phyloP scores from a whole-genome alignment of 1,140 invertebrate species.

The Sycophila sp. region DNA sequence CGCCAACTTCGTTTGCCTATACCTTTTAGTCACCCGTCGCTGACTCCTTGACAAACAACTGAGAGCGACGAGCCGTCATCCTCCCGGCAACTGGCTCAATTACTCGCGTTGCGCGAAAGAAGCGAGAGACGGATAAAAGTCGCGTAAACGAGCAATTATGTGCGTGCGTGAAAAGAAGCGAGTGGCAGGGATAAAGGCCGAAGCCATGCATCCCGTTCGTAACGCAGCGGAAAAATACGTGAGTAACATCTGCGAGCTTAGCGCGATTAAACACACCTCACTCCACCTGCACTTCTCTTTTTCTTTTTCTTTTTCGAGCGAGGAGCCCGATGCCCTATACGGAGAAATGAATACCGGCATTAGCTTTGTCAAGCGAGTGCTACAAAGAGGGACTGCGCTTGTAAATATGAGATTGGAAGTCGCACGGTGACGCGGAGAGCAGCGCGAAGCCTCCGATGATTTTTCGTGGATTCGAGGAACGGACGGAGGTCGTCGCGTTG shows the following conservation, averaged over 20 bases:
- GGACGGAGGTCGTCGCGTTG: too few species aligned
- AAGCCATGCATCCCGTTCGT: conserved; percentile 10
- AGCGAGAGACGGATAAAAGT: conserved; percentile 40
- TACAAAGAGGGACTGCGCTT: conserved; percentile 31
- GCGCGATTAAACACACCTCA: conserved; percentile 11
- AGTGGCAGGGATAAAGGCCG: conserved; percentile 19
- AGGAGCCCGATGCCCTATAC: not conserved
- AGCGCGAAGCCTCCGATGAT: not conserved
- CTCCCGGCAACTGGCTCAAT: conserved; percentile 49
- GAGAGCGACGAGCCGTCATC: not conserved
- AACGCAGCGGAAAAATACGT: conserved; percentile 20
- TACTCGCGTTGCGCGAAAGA: conserved; percentile 44
- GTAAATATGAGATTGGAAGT: conserved; percentile 32
- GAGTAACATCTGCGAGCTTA: not conserved
- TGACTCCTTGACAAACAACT: not conserved
- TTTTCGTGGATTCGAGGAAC: too few species aligned
- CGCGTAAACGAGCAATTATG: conserved; percentile 46
- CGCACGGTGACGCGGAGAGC: not conserved
- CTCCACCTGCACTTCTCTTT: not conserved
- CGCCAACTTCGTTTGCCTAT: not conserved
- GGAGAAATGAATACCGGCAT: conserved; percentile 28
- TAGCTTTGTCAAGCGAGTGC: conserved; percentile 29
- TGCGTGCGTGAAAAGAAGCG: conserved; percentile 8
- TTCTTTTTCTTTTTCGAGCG: not conserved
- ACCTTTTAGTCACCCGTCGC: not conserved